These are phyloP conservation scores for Poecilia gillii DNA, from an alignment of 2,797 vertebrate species.

Conservation along the genomic window DNA sequence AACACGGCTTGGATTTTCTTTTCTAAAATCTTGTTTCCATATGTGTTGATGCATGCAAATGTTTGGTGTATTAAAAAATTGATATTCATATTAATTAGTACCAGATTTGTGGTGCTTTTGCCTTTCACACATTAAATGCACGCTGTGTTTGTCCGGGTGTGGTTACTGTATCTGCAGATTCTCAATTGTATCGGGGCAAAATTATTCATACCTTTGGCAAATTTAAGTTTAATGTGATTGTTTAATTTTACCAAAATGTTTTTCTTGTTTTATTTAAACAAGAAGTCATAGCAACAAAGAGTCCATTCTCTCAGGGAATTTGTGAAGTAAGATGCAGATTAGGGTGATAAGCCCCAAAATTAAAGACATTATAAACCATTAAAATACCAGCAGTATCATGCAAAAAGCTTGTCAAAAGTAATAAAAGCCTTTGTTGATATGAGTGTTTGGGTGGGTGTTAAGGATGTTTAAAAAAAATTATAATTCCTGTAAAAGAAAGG, in stretches of 20 bases:
- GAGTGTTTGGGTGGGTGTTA: too few species aligned
- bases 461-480: too few species aligned
- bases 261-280: background rate
- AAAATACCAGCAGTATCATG: background rate
- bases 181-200: background rate
- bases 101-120: background rate
- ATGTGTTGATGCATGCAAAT: background rate
- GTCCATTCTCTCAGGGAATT: background rate
- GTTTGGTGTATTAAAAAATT: background rate
- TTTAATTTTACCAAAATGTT: background rate
- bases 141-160: background rate
- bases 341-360: background rate
- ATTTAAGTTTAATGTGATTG: background rate
- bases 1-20: slow-evolving; percentile 3
- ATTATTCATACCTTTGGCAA: background rate
- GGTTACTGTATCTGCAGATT: background rate
- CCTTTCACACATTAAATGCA: background rate
- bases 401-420: background rate
- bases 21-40: background rate
- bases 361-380: background rate
- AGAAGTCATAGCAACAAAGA: background rate
- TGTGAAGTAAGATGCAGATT: background rate
- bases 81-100: background rate
- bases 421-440: background rate
- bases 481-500: too few species aligned